Evolutionary conservation across 1,140 invertebrate species (phyloP).

Genomic region (Drosophila sp.): DNA sequence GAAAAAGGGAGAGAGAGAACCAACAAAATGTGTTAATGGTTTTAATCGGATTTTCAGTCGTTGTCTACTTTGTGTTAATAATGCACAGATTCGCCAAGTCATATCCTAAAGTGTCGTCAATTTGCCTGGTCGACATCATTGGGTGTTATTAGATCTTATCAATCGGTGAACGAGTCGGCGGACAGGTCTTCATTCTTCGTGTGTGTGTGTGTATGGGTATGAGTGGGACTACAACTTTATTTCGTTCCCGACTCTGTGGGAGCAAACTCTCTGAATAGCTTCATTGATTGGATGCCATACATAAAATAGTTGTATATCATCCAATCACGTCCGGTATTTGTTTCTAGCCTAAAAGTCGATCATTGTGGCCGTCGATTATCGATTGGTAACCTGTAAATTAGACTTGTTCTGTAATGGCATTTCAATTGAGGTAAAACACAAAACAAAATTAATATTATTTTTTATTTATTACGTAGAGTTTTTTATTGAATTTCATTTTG

Average conservation of each 20-base stretch:
- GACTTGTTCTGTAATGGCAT: slow-evolving; percentile 63
- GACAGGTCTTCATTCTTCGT: slow-evolving; percentile 29
- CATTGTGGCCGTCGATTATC: slow-evolving; percentile 16
- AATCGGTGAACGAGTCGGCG: slow-evolving; percentile 22
- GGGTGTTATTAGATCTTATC: slow-evolving; percentile 79
- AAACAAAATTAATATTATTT: slow-evolving; percentile 40
- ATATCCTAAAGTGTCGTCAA: slow-evolving; percentile 75
- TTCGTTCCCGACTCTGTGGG: slow-evolving; percentile 46
- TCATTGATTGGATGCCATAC: slow-evolving; percentile 62
- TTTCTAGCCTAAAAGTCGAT: slow-evolving; percentile 10
- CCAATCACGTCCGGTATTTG: slow-evolving; percentile 76
- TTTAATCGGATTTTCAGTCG: slow-evolving; percentile 69
- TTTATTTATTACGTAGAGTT: slow-evolving; percentile 37
- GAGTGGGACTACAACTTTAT: slow-evolving; percentile 61
- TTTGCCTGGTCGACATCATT: slow-evolving; percentile 52
- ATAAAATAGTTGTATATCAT: slow-evolving; percentile 69
- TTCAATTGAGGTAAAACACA: slow-evolving; percentile 62
- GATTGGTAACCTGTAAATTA: slow-evolving; percentile 53
- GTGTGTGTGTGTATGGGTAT: slow-evolving; percentile 5
- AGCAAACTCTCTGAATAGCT: slow-evolving; percentile 67
- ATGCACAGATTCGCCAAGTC: slow-evolving; percentile 77
- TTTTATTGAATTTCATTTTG: slow-evolving; percentile 29
- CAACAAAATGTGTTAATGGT: slow-evolving; percentile 78
- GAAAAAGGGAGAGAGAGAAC: slow-evolving; percentile 14
- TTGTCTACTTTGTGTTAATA: slow-evolving; percentile 56